phyloP scores from a whole-genome alignment of 2,888 invertebrate genomes.

The Yponomeuta evonymella region DNA sequence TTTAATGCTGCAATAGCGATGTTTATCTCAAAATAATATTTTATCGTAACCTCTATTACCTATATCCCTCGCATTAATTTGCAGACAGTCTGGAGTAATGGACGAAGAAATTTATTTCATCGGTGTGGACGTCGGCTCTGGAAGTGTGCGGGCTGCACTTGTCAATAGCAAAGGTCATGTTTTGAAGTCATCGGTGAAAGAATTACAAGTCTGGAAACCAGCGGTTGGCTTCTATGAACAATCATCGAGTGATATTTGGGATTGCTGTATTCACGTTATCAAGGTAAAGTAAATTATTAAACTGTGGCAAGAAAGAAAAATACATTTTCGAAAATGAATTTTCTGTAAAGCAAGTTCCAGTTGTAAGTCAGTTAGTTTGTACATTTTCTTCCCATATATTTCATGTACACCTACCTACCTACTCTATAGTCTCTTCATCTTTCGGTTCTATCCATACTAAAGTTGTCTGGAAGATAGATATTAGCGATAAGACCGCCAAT shows the following conservation, averaged over 20 bases:
- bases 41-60: no score
- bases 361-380: no score
- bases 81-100: conserved; percentile 25
- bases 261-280: conserved; percentile 81
- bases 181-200: conserved; percentile 76
- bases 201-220: conserved; percentile 87
- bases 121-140: conserved; percentile 96
- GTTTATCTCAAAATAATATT: no score
- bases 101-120: conserved; percentile 75
- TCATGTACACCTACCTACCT: no score
- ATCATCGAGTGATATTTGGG: conserved; percentile 93
- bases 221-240: conserved; percentile 89
- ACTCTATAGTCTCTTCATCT: no score
- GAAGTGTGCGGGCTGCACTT: conserved; percentile 91
- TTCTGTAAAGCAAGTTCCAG: no score
- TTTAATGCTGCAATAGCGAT: not conserved
- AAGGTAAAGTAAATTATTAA: conserved; percentile 74
- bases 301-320: not conserved
- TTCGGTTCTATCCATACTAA: no score
- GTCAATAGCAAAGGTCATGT: conserved; percentile 83
- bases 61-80: not conserved
- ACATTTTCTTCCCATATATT: no score
- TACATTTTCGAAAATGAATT: no score
- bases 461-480: no score
- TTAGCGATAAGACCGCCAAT: no score